Evolutionary conservation across 2,113 vertebrate genomes (phyloP).

Genomic region (Chionis minor): DNA sequence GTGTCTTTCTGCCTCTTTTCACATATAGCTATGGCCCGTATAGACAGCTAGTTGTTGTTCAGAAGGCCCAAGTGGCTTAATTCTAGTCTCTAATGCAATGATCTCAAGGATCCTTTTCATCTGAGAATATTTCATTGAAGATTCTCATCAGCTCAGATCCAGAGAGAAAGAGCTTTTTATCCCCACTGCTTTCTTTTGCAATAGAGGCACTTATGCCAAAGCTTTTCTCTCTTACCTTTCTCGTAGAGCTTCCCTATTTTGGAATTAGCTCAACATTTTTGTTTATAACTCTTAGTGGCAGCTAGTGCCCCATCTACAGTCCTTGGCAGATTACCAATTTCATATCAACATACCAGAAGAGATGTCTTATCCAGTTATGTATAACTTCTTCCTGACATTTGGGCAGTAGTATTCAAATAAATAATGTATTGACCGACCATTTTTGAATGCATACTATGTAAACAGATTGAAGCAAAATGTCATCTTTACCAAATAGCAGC

Average conservation of each 20-base stretch:
- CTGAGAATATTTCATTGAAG: not conserved
- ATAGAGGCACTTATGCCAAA: not conserved
- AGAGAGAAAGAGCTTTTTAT: not conserved
- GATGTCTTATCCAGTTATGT: not conserved
- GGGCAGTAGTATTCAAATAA: not conserved
- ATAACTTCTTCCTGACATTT: not conserved
- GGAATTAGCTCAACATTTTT: not conserved
- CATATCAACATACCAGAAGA: not conserved
- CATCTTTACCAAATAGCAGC: not conserved
- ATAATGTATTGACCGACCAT: not conserved
- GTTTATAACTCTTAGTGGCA: not conserved
- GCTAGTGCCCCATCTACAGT: not conserved
- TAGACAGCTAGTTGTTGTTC: not conserved
- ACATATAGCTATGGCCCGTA: accelerated
- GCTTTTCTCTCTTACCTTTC: not conserved
- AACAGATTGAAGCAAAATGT: not conserved
- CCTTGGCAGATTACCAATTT: not conserved
- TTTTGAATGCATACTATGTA: not conserved
- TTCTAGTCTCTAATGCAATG: not conserved
- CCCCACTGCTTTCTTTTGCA: not conserved
- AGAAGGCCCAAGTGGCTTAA: not conserved
- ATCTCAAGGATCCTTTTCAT: not conserved
- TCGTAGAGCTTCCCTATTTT: not conserved
- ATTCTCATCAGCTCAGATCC: not conserved
- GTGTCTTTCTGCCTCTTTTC: not conserved